phyloP scores from a whole-genome alignment of 2,888 invertebrate genomes.

The Andrena minutula region DNA sequence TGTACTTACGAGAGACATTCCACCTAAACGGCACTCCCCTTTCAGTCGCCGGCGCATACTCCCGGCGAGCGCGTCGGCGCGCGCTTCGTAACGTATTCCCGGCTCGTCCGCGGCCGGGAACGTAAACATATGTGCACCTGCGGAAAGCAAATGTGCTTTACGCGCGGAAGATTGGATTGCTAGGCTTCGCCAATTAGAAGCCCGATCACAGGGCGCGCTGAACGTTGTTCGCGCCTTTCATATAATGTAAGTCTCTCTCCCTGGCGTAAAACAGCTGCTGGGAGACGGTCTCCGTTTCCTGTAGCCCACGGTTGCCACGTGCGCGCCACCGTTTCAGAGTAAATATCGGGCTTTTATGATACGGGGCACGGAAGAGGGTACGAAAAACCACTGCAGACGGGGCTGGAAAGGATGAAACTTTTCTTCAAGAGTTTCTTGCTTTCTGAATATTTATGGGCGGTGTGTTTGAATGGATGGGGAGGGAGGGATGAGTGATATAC shows the following conservation, averaged over 20 bases:
- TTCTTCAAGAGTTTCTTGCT: background rate
- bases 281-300: conserved; percentile 25
- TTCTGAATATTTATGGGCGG: too few relatives aligned
- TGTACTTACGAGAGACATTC: conserved; percentile 44
- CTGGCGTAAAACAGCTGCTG: conserved; percentile 43
- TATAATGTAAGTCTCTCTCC: conserved; percentile 21
- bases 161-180: conserved; percentile 41
- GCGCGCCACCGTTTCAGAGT: background rate
- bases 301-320: conserved; percentile 16
- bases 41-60: conserved; percentile 42
- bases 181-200: conserved; percentile 42
- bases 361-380: background rate
- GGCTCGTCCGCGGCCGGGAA: conserved; percentile 32
- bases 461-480: background rate
- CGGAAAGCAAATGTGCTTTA: conserved; percentile 35
- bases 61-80: background rate
- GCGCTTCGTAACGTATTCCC: conserved; percentile 54
- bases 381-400: background rate
- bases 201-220: conserved; percentile 29
- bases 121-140: conserved; percentile 62
- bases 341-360: background rate
- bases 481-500: background rate
- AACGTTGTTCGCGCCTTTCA: conserved; percentile 9
- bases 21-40: conserved; percentile 53
- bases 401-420: background rate